These are phyloP conservation scores for Orientallactaga sibirica DNA, from an alignment of 2,797 vertebrate genomes.

Conservation along the genomic window DNA sequence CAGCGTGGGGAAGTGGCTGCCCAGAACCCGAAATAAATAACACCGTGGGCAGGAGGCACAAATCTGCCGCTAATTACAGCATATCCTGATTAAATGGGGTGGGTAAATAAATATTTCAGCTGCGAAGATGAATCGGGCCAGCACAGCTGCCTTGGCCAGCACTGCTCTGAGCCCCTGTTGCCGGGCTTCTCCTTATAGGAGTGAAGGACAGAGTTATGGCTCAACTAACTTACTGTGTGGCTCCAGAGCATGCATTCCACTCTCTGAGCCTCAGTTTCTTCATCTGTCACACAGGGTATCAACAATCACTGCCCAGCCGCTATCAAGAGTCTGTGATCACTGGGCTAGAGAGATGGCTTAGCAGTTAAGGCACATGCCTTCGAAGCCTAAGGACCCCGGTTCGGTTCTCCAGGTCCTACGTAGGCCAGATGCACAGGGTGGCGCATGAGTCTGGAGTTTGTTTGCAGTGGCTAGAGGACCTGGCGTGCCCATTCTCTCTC, in stretches of 20 bases:
- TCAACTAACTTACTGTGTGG: not conserved
- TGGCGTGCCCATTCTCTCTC: too few relatives aligned
- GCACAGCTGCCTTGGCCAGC: not conserved
- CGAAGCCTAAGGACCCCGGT: too few relatives aligned
- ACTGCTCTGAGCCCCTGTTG: not conserved
- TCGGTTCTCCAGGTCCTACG: too few relatives aligned
- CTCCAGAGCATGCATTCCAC: not conserved
- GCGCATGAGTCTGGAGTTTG: too few relatives aligned
- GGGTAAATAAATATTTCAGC: conserved; percentile 78
- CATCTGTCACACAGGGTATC: not conserved
- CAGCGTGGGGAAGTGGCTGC: conserved; percentile 35
- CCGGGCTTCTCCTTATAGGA: not conserved
- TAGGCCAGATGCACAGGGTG: too few relatives aligned
- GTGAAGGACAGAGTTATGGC: not conserved
- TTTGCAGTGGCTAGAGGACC: too few relatives aligned
- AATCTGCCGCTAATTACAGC: conserved; percentile 76
- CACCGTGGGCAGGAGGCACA: conserved; percentile 74
- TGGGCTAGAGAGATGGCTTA: too few relatives aligned
- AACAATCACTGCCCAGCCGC: not conserved
- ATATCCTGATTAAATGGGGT: conserved; percentile 81
- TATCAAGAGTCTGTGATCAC: not conserved
- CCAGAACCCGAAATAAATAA: conserved; percentile 78
- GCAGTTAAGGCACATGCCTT: too few relatives aligned
- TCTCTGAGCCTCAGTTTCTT: not conserved
- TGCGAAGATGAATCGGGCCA: conserved; percentile 47